Percentiles rank a stretch among this genome's conserved stretches.
Conservation (phyloP, 2,888 invertebrate genomes). For the Parasteatoda lunata region DNA sequence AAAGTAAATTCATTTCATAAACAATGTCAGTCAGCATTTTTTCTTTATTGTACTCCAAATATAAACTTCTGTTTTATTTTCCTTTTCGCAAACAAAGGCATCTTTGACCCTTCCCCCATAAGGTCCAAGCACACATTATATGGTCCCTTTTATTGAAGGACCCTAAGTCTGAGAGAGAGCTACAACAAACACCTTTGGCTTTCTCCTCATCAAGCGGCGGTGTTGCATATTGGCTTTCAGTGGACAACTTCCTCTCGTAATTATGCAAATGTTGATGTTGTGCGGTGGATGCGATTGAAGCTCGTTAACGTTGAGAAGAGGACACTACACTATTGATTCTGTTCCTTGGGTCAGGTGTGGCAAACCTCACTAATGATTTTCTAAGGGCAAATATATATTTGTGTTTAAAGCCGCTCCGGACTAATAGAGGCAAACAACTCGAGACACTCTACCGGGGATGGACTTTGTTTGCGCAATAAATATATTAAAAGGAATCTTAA, state of each 20-base stretch:
- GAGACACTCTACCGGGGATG: not conserved
- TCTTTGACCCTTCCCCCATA: no score
- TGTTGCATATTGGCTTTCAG: conserved; percentile 65
- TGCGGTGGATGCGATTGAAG: conserved; percentile 56
- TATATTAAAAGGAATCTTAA: not conserved
- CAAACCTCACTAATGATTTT: conserved; percentile 63
- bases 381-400: conserved; percentile 35
- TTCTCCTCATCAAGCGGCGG: conserved; percentile 47
- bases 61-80: no score
- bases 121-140: no score
- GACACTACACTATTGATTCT: conserved; percentile 53
- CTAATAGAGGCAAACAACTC: conserved; percentile 25
- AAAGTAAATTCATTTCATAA: no score
- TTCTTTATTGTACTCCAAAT: no score
- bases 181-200: conserved; percentile 58
- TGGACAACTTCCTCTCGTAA: conserved; percentile 63
- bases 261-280: conserved; percentile 68
- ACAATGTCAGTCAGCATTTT: no score
- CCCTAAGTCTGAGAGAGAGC: conserved; percentile 1
- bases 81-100: no score
- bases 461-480: not conserved
- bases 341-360: conserved; percentile 53
- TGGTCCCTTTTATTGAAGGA: not conserved
- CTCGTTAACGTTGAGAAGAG: conserved; percentile 50
- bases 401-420: conserved; percentile 3